phyloP scores from a whole-genome alignment of 2,888 invertebrate genomes.

The Dolomedes plantarius region DNA sequence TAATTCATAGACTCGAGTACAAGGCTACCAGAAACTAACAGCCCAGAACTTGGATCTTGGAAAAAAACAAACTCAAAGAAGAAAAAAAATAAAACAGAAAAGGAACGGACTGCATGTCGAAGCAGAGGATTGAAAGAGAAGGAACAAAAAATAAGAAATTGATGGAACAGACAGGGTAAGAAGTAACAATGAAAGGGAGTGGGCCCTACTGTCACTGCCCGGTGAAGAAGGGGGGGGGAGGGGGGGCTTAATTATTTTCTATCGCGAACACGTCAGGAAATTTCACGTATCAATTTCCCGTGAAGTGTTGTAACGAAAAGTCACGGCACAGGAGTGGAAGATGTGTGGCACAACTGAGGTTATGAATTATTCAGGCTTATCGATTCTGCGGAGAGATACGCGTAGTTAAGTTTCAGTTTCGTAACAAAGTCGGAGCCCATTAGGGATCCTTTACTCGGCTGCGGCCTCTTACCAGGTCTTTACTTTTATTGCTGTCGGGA shows the following conservation, averaged over 20 bases:
- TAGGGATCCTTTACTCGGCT: no score
- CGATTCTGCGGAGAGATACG: no score
- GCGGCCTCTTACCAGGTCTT: no score
- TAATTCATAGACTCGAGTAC: slow-evolving; percentile 54
- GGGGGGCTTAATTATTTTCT: background rate
- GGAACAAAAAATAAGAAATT: background rate
- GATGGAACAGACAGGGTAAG: background rate
- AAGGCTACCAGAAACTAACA: slow-evolving; percentile 41
- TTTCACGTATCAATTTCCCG: background rate
- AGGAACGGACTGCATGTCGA: background rate
- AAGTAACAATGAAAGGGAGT: slow-evolving; percentile 64
- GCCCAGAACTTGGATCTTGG: background rate
- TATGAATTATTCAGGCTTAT: background rate
- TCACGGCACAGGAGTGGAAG: background rate
- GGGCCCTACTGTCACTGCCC: background rate
- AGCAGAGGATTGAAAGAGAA: background rate
- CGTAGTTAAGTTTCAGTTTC: no score
- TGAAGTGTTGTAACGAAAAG: no score
- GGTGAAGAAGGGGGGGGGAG: background rate
- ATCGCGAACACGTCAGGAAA: background rate
- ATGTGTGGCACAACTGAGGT: background rate
- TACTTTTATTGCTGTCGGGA: no score
- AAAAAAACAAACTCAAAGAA: background rate
- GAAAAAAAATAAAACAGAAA: background rate
- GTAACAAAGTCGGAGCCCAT: no score